Base-by-base conservation (phyloP, 2,113 vertebrate species). In the Lycocorax pyrrhopterus region DNA sequence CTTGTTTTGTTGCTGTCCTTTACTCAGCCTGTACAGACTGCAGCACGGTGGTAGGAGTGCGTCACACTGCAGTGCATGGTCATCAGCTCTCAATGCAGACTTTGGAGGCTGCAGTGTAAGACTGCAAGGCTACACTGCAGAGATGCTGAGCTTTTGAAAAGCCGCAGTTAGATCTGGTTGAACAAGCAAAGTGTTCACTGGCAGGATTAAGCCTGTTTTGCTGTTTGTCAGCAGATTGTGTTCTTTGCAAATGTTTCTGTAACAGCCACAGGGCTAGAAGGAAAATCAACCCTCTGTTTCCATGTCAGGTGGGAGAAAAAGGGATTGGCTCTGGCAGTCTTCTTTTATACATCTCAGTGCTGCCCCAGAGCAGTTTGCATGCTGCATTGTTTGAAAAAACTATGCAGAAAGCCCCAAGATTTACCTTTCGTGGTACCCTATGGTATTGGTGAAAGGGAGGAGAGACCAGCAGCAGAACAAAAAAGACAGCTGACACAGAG, bases 71-170 rank as follows among this genome's bases (percentile, higher is more conserved):
- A 96, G 72, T 90, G 84, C 26, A 0, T 2, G 0, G 37, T 86
- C 72, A 84, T 71, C 76, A 71, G 32, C 55, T 91, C 73, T 37
- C 51, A 66, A 32, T 69, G 64, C 87, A 91, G 89, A 18, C 77
- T 58, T 71, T 37, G 43, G 21, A 82, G 35, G 33, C 91, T 96
- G 94, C 76, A 89, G 37, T 73, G 76, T 80, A 4, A 63, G 85
- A 63, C 92, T 89, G 94, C 93, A 94, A 67, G 71, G 88, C 78
- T 92, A 82, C 66, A 51, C 73, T 87, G 80, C 87, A 87, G 91
- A 92, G 46, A 39, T 86, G 66, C 74, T 87, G 85, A 87, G 41
- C n/a, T 69, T 84, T 51, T 37, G 37, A 73, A 88, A 85, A 83
- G 33, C 39, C 2, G 14, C 52, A 76, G 47, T 79, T 56, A 72